phyloP scores from a whole-genome alignment of 2,113 vertebrate species.

The Pycnonotus jocosus region DNA sequence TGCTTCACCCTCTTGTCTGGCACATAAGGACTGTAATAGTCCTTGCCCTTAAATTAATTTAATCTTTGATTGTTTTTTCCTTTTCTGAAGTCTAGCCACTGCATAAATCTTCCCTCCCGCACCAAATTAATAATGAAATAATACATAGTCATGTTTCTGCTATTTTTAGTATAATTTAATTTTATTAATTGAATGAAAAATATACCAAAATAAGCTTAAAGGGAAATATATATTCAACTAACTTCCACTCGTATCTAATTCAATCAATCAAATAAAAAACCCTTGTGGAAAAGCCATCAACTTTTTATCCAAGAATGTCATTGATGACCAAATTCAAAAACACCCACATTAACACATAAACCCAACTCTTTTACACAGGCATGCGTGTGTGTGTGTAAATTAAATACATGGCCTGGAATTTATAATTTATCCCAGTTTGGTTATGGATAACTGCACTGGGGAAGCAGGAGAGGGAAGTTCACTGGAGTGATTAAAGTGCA shows the following conservation, averaged over 20 bases:
- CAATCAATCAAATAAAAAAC: neutral
- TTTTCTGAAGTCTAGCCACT: neutral
- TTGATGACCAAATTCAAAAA: neutral
- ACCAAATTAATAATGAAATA: neutral
- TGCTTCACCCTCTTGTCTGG: neutral
- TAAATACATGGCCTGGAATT: conserved; percentile 2
- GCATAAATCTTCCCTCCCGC: neutral
- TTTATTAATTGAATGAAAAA: neutral
- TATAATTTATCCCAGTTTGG: neutral
- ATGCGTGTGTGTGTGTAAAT: neutral
- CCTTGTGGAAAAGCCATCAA: neutral
- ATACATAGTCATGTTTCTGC: neutral
- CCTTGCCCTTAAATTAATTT: neutral
- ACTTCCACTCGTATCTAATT: neutral
- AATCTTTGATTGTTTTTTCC: neutral
- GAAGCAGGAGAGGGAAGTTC: conserved; percentile 19
- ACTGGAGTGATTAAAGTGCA: conserved; percentile 35
- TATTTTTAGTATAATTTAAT: neutral
- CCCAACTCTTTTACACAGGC: neutral
- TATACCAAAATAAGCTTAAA: neutral
- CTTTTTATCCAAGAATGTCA: neutral
- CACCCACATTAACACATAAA: neutral
- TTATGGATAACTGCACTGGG: neutral
- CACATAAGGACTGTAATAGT: neutral
- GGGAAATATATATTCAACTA: neutral